Percentiles rank a stretch among this genome's conserved stretches.
Evolutionary conservation across 2,113 vertebrate species (phyloP).

Genomic region (Cryptomyrus ogoouensis): DNA sequence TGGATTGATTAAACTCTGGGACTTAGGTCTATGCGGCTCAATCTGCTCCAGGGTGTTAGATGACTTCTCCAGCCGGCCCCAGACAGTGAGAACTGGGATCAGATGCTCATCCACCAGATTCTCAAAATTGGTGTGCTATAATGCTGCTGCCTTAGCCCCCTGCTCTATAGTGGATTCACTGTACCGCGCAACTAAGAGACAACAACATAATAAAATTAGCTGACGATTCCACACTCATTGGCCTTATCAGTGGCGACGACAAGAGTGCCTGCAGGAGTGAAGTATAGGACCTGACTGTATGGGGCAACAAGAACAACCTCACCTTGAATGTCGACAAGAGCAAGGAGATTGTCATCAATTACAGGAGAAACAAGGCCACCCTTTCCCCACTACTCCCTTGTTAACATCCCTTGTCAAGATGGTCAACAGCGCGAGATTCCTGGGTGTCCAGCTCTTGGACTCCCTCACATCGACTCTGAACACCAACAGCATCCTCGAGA

Average conservation of each 20-base stretch:
- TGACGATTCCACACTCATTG: not conserved
- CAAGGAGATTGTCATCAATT: no score
- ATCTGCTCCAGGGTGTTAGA: not conserved
- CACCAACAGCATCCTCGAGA: no score
- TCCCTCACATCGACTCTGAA: no score
- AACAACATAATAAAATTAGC: not conserved
- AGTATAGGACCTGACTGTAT: not conserved
- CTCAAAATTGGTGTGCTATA: not conserved
- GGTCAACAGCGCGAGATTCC: no score
- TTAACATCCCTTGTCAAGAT: no score
- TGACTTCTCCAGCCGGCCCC: not conserved
- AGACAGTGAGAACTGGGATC: not conserved
- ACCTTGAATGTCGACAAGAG: not conserved
- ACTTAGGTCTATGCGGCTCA: not conserved
- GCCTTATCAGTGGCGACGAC: not conserved
- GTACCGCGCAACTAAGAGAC: not conserved
- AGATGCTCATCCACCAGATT: not conserved
- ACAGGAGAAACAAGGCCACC: no score
- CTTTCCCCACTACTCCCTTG: no score
- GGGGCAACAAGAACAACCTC: not conserved
- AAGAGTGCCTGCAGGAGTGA: not conserved
- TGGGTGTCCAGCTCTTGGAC: no score
- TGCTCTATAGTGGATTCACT: not conserved
- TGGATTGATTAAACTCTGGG: not conserved
- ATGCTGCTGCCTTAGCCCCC: not conserved